Percentiles rank a stretch among this genome's conserved stretches.
Conservation (phyloP, 2,113 vertebrate genomes). For the Bos taurus region DNA sequence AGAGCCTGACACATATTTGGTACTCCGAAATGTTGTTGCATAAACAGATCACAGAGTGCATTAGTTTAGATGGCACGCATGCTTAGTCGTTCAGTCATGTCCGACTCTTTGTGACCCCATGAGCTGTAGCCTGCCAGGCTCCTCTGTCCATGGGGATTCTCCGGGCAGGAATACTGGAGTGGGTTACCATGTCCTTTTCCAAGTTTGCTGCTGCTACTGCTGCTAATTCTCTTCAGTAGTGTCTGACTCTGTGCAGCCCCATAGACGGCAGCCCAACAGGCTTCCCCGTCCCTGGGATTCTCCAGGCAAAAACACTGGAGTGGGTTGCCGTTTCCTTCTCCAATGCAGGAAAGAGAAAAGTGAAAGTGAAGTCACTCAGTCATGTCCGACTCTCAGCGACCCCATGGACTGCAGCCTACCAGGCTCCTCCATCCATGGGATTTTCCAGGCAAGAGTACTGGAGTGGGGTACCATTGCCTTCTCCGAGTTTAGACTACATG, state of each 20-base stretch:
- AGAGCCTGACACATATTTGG: background rate
- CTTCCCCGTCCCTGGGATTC: no score
- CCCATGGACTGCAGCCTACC: background rate
- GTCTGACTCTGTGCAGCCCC: no score
- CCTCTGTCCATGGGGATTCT: background rate
- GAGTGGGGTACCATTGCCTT: background rate
- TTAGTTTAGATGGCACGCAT: background rate
- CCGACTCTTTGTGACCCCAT: background rate
- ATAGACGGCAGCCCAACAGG: no score
- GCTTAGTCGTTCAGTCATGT: accelerated
- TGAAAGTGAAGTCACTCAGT: background rate
- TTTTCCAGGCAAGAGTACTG: background rate
- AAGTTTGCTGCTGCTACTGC: background rate
- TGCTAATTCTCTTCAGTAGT: no score
- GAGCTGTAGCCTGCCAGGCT: background rate
- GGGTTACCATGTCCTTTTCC: background rate
- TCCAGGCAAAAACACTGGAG: no score
- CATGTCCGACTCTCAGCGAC: accelerated
- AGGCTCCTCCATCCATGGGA: background rate
- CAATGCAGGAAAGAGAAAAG: no score
- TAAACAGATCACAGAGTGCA: background rate
- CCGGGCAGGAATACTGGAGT: background rate
- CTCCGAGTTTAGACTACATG: background rate
- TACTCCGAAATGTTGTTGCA: background rate
- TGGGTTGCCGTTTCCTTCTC: no score